Percentiles rank a stretch among this genome's conserved stretches.
These are phyloP conservation scores for Drusus annulatus DNA, from an alignment of 1,140 invertebrate genomes.

Conservation along the genomic window DNA sequence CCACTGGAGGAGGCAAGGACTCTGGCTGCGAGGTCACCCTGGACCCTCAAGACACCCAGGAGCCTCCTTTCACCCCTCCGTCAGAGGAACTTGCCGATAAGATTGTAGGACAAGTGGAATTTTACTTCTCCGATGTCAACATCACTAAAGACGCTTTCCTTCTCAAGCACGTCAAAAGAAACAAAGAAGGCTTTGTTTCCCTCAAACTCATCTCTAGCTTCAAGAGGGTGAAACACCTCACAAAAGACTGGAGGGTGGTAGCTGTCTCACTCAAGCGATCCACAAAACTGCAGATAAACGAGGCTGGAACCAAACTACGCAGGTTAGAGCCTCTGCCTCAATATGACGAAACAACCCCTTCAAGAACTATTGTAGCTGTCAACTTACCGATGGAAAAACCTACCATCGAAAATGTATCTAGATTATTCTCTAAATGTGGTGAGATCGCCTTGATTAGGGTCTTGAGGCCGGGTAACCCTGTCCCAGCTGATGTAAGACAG, in stretches of 20 bases:
- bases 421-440: constrained; percentile 88
- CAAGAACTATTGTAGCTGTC: constrained; percentile 90
- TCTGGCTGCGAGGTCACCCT: constrained; percentile 77
- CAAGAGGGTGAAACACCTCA: constrained; percentile 92
- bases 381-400: constrained; percentile 87
- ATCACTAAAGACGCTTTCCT: constrained; percentile 96
- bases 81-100: constrained; percentile 82
- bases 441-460: constrained; percentile 91
- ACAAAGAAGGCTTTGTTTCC: constrained; percentile 95
- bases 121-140: constrained; percentile 95
- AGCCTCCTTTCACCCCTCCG: constrained; percentile 74
- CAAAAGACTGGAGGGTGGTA: constrained; percentile 94
- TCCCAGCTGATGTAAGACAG: constrained; percentile 90
- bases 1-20: constrained; percentile 73
- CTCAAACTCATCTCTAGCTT: constrained; percentile 95
- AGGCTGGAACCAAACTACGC: constrained; percentile 91
- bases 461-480: constrained; percentile 87
- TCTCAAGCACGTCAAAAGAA: constrained; percentile 93
- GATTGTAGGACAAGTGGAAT: constrained; percentile 90
- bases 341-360: constrained; percentile 92
- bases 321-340: constrained; percentile 88
- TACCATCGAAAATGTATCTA: constrained; percentile 89
- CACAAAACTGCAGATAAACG: constrained; percentile 90
- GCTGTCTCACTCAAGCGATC: constrained; percentile 86
- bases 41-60: constrained; percentile 69